Conservation (phyloP, 2,888 invertebrate species). For the Lasius fuliginosus region DNA sequence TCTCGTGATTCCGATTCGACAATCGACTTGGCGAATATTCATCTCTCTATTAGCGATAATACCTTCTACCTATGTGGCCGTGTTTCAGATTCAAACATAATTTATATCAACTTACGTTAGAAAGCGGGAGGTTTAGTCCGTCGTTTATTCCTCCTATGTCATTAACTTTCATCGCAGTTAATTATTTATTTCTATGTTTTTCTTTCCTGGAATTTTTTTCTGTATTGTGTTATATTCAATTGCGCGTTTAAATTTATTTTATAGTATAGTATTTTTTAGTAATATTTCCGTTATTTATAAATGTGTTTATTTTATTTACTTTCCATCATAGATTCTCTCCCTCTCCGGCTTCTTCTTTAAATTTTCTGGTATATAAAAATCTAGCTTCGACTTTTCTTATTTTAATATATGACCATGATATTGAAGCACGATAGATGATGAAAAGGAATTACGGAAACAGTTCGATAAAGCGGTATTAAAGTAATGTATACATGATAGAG, state of each 20-base stretch:
- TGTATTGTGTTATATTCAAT: background rate
- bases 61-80: background rate
- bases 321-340: background rate
- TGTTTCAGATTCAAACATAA: conserved; percentile 9
- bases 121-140: background rate
- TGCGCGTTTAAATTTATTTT: background rate
- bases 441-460: conserved; percentile 11
- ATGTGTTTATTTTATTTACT: background rate
- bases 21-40: background rate
- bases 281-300: background rate
- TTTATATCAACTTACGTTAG: background rate
- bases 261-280: background rate
- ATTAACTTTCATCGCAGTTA: background rate
- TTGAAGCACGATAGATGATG: conserved; percentile 10
- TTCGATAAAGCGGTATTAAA: conserved; percentile 17
- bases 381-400: background rate
- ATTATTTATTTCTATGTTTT: background rate
- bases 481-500: background rate
- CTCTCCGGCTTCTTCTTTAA: background rate
- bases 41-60: background rate
- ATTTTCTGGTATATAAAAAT: background rate
- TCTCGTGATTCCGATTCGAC: background rate
- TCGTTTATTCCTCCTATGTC: background rate
- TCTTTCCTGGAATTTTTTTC: background rate
- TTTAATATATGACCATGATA: background rate